Conservation (phyloP, 2,113 vertebrate species). For the Ia io region DNA sequence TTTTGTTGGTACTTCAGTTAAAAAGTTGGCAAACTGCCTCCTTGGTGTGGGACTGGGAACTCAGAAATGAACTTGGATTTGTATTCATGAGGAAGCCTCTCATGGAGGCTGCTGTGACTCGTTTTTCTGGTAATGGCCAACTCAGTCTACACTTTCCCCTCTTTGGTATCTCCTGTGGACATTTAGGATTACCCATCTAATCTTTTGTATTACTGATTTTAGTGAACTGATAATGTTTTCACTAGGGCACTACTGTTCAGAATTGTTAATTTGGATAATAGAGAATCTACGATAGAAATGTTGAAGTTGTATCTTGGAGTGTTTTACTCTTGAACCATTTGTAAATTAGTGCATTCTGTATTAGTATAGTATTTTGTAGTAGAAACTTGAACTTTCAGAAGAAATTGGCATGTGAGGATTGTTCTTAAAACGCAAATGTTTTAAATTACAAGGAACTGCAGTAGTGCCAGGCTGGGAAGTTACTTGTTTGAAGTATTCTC, state of each 20-base stretch:
- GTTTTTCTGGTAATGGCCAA: background rate
- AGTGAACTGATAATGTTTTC: background rate
- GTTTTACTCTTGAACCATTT: slow-evolving; percentile 32
- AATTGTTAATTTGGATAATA: slow-evolving; percentile 40
- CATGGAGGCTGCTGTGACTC: background rate
- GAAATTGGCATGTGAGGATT: slow-evolving; percentile 45
- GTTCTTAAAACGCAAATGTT: slow-evolving; percentile 58
- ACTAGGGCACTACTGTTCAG: background rate
- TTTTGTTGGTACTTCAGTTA: slow-evolving; percentile 13
- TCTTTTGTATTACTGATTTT: slow-evolving; percentile 28
- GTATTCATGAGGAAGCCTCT: background rate
- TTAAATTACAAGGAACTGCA: slow-evolving; percentile 45
- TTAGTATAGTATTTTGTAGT: slow-evolving; percentile 43
- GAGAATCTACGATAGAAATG: slow-evolving; percentile 38
- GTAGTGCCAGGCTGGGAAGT: background rate
- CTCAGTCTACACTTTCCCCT: background rate
- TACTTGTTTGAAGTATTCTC: slow-evolving; percentile 35
- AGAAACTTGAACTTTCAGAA: slow-evolving; percentile 46
- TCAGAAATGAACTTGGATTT: slow-evolving; percentile 38
- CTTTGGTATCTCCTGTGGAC: background rate
- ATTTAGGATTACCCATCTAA: background rate
- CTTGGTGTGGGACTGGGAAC: background rate
- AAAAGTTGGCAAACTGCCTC: background rate
- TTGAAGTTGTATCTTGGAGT: slow-evolving; percentile 21
- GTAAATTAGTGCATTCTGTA: slow-evolving; percentile 43